A percentile compares a stretch with the other conserved stretches of the same genome.
Evolutionary conservation across 92 coral and sea anemone genomes (phyloP).

Genomic region (Palythoa heliodiscus): DNA sequence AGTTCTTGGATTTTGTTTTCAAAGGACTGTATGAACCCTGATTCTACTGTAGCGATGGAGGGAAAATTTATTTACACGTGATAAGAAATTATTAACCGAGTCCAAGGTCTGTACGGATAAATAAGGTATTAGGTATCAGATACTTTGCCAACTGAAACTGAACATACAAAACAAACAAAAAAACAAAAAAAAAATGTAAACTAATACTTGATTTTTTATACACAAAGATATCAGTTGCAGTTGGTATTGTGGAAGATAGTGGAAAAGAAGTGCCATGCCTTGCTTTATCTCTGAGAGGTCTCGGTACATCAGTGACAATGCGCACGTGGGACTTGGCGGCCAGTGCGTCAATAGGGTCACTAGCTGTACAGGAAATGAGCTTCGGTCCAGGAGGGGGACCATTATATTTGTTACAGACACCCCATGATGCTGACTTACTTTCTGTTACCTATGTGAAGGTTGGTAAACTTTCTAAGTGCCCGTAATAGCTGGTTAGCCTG

Average conservation of each 20-base stretch:
- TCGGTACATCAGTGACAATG: conserved; percentile 80
- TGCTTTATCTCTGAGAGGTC: conserved; percentile 63
- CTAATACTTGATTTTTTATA: not conserved
- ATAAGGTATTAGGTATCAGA: too few relatives aligned
- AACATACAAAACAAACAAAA: too few relatives aligned
- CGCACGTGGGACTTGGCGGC: conserved; percentile 83
- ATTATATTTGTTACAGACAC: conserved; percentile 79
- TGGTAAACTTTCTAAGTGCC: not conserved
- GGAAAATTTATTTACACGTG: too few relatives aligned
- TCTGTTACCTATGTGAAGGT: conserved; percentile 80
- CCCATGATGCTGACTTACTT: conserved; percentile 82
- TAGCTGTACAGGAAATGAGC: conserved; percentile 84
- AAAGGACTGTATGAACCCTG: too few relatives aligned
- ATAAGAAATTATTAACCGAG: too few relatives aligned
- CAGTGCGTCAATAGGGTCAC: conserved; percentile 82
- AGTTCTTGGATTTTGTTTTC: too few relatives aligned
- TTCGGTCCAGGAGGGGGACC: conserved; percentile 86
- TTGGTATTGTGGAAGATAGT: conserved; percentile 66
- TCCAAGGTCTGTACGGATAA: too few relatives aligned
- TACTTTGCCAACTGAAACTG: too few relatives aligned
- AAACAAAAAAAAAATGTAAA: not conserved
- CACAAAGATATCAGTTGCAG: conserved; percentile 71
- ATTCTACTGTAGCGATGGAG: too few relatives aligned
- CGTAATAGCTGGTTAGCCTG: not conserved
- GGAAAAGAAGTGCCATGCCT: conserved; percentile 73